Percentiles rank a stretch among this genome's conserved stretches.
phyloP scores from a whole-genome alignment of 2,797 vertebrate species.

The Enteromius anoplus region DNA sequence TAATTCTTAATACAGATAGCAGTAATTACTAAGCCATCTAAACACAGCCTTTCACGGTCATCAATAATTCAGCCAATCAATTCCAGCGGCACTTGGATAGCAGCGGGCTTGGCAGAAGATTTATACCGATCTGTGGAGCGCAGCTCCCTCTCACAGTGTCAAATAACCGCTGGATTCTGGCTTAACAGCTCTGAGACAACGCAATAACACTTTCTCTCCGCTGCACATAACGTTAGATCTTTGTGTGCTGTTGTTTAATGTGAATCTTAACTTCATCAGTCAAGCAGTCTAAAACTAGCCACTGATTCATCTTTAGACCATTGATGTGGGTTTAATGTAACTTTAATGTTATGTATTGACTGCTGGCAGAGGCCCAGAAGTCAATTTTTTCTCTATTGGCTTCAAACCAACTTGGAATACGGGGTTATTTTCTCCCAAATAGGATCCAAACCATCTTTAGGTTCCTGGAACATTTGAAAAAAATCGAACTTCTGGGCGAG shows the following conservation, averaged over 20 bases:
- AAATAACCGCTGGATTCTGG: not conserved
- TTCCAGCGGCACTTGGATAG: constrained; percentile 30
- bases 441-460: constrained; percentile 9
- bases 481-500: not conserved
- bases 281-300: not conserved
- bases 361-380: constrained; percentile 5
- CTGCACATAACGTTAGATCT: not conserved
- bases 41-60: constrained; percentile 45
- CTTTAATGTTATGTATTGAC: constrained; percentile 36
- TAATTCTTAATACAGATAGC: constrained; percentile 46
- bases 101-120: constrained; percentile 10
- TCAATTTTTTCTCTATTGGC: constrained; percentile 14
- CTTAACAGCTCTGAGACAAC: not conserved
- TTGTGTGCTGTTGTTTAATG: not conserved
- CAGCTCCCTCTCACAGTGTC: not conserved
- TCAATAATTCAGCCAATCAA: constrained; percentile 56
- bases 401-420: not conserved
- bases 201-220: not conserved
- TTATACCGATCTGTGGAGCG: not conserved
- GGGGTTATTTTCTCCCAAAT: constrained; percentile 15
- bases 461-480: constrained; percentile 11
- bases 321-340: constrained; percentile 32
- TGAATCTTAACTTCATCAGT: constrained; percentile 15
- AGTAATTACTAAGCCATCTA: constrained; percentile 55
- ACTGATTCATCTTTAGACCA: constrained; percentile 10